Conservation (phyloP, 2,888 invertebrate genomes). For the Eupithecia abbreviata region DNA sequence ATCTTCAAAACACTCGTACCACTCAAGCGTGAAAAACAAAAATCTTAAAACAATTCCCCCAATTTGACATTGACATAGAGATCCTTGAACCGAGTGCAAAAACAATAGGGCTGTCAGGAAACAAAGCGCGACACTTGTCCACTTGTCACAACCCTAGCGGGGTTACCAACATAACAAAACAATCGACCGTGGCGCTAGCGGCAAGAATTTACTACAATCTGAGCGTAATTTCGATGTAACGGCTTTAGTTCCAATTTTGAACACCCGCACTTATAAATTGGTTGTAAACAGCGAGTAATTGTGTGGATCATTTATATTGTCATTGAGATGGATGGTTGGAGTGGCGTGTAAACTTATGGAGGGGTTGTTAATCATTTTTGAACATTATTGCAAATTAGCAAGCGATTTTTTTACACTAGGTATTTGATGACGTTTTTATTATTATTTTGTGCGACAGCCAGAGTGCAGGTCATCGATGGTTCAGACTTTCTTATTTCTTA, state of each 20-base stretch:
- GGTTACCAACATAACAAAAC: slow-evolving; percentile 8
- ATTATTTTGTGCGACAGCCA: neutral
- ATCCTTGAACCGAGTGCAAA: slow-evolving; percentile 55
- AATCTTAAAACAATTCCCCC: slow-evolving; percentile 55
- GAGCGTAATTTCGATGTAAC: neutral
- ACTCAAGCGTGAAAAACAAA: slow-evolving; percentile 47
- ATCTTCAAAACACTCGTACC: slow-evolving; percentile 38
- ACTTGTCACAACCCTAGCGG: slow-evolving; percentile 49
- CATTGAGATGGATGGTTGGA: slow-evolving; percentile 40
- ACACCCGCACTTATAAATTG: neutral
- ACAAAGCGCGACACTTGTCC: slow-evolving; percentile 62
- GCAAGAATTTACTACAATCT: neutral
- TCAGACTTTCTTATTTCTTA: neutral
- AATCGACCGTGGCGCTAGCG: neutral
- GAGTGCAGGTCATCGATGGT: too few species aligned
- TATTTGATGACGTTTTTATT: neutral
- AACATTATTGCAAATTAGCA: neutral
- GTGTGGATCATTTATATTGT: slow-evolving; percentile 49
- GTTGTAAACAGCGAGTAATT: slow-evolving; percentile 2
- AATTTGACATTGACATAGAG: slow-evolving; percentile 63
- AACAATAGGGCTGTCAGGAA: slow-evolving; percentile 68
- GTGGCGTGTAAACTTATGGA: slow-evolving; percentile 35
- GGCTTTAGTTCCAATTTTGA: neutral
- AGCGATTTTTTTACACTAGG: neutral
- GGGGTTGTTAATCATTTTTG: slow-evolving; percentile 6